phyloP scores from a whole-genome alignment of 1,140 invertebrate genomes.

The Dryas iulia region DNA sequence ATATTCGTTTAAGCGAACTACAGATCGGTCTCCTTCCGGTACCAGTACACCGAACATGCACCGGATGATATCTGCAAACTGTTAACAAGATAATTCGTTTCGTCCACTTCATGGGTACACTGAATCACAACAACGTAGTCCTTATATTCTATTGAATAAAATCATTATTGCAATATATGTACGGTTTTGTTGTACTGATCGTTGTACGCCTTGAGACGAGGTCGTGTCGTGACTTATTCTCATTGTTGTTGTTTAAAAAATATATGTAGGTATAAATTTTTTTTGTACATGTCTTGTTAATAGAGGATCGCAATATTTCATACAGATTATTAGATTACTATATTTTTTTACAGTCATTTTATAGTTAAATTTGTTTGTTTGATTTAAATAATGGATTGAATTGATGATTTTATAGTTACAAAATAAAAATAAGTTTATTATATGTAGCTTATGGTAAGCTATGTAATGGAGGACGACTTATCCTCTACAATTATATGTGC shows the following conservation, averaged over 20 bases:
- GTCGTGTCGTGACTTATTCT: neutral
- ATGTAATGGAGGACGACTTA: too few relatives aligned
- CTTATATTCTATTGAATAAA: neutral
- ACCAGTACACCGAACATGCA: neutral
- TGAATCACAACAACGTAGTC: neutral
- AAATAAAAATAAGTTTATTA: too few relatives aligned
- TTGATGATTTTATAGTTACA: too few relatives aligned
- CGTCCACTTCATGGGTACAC: neutral
- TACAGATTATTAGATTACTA: too few relatives aligned
- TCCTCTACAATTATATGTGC: too few relatives aligned
- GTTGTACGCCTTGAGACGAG: neutral
- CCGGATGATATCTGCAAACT: neutral
- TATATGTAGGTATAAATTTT: neutral
- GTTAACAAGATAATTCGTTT: neutral
- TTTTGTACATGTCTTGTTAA: neutral
- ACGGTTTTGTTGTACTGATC: neutral
- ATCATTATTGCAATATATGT: neutral
- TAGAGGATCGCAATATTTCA: too few relatives aligned
- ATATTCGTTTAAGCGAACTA: neutral
- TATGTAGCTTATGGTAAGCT: too few relatives aligned
- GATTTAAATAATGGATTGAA: too few relatives aligned
- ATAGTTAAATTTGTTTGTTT: too few relatives aligned
- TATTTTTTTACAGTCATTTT: too few relatives aligned
- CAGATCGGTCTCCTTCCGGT: neutral
- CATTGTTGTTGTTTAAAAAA: neutral